Evolutionary conservation across 2,888 invertebrate genomes (phyloP).

Genomic region (Dioctria linearis): DNA sequence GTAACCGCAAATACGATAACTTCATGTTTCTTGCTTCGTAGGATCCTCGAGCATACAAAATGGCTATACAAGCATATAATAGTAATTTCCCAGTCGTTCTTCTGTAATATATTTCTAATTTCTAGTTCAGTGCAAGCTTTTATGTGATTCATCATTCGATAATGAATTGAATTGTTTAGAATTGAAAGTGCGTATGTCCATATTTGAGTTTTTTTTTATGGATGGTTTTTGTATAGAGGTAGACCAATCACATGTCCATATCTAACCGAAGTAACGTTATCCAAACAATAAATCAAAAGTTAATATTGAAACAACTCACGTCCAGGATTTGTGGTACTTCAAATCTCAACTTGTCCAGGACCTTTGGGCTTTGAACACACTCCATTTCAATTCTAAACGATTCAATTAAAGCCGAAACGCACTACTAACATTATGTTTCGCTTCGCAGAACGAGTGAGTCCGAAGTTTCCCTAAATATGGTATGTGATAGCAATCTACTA

Average conservation of each 20-base stretch:
- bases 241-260: too few relatives aligned
- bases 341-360: too few relatives aligned
- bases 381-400: too few relatives aligned
- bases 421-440: conserved; percentile 42
- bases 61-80: too few relatives aligned
- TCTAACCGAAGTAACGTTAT: too few relatives aligned
- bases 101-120: background rate
- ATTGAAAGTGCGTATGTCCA: too few relatives aligned
- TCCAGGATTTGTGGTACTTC: too few relatives aligned
- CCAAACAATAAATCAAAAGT: too few relatives aligned
- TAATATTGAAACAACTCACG: too few relatives aligned
- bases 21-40: conserved; percentile 25
- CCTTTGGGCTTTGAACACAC: too few relatives aligned
- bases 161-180: conserved; percentile 38
- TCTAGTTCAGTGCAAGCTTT: conserved; percentile 34
- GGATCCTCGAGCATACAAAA: conserved; percentile 3
- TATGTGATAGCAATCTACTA: conserved; percentile 21
- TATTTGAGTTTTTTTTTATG: too few relatives aligned
- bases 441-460: conserved; percentile 29
- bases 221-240: too few relatives aligned
- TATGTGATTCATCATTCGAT: conserved; percentile 47
- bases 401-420: conserved; percentile 45
- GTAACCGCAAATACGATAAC: conserved; percentile 25
- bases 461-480: conserved; percentile 1
- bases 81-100: conserved; percentile 9